Percentiles rank a stretch among this genome's conserved stretches.
Evolutionary conservation across 2,113 vertebrate species (phyloP).

Genomic region (Plecturocebus donacophilus): DNA sequence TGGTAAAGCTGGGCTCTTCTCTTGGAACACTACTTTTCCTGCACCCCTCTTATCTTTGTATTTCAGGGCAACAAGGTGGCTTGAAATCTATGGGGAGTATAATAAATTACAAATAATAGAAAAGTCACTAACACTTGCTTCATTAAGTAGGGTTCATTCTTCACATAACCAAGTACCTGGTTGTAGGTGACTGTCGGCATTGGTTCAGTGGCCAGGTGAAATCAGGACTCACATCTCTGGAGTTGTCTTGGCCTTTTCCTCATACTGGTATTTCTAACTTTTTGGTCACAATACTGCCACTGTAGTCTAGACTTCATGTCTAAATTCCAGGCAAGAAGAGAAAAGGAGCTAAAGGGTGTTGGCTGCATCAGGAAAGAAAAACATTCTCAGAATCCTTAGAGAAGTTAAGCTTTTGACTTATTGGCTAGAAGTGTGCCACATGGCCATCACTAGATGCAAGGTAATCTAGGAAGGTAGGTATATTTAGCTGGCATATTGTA

Average conservation of each 20-base stretch:
- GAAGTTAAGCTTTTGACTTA: background rate
- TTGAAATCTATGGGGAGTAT: background rate
- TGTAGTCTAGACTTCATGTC: background rate
- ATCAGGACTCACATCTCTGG: background rate
- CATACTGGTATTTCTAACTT: background rate
- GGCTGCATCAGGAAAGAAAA: background rate
- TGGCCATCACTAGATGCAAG: background rate
- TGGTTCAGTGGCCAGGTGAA: background rate
- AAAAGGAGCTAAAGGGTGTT: background rate
- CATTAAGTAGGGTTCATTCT: background rate
- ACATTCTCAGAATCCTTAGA: background rate
- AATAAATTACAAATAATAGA: background rate
- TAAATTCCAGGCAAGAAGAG: conserved; percentile 1
- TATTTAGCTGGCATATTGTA: background rate
- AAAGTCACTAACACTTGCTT: background rate
- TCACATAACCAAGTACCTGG: background rate
- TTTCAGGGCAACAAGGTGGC: background rate
- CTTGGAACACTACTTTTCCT: background rate
- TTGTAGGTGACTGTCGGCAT: background rate
- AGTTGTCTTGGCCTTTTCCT: background rate
- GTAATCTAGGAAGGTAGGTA: background rate
- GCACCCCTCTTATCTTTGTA: background rate
- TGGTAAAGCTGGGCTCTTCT: background rate
- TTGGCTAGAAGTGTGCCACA: background rate
- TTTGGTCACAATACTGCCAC: background rate